Evolutionary conservation across 2,888 invertebrate genomes (phyloP).

Genomic region (Volucella inanis): DNA sequence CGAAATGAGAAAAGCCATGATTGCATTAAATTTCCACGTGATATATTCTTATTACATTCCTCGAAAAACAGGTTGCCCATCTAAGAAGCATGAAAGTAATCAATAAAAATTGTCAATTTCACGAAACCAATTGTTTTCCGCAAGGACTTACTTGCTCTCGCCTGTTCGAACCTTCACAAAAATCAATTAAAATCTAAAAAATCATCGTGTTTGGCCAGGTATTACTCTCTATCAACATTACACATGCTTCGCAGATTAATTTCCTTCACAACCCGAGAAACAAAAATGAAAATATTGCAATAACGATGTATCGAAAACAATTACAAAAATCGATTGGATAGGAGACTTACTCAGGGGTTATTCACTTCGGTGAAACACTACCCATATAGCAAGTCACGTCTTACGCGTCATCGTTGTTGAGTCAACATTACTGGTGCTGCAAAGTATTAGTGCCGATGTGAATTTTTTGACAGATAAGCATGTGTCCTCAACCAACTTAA

Average conservation of each 20-base stretch:
- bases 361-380: constrained; percentile 17
- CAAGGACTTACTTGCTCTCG: not conserved
- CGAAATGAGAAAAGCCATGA: no score
- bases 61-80: not conserved
- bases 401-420: constrained; percentile 8
- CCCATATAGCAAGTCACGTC: constrained; percentile 18
- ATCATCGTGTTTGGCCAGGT: constrained; percentile 18
- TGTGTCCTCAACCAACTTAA: constrained; percentile 19
- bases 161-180: constrained; percentile 9
- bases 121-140: not conserved
- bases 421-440: not conserved
- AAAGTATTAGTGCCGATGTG: not conserved
- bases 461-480: constrained; percentile 34
- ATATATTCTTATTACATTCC: not conserved
- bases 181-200: constrained; percentile 35
- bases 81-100: not conserved
- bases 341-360: constrained; percentile 30
- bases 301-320: constrained; percentile 28
- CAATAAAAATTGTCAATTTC: constrained; percentile 1
- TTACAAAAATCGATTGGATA: constrained; percentile 21
- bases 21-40: no score
- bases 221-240: constrained; percentile 34
- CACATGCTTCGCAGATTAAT: constrained; percentile 36
- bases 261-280: constrained; percentile 3
- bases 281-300: not conserved